These are phyloP conservation scores for Burhinus oedicnemus DNA, from an alignment of 2,113 vertebrate species.

Conservation along the genomic window DNA sequence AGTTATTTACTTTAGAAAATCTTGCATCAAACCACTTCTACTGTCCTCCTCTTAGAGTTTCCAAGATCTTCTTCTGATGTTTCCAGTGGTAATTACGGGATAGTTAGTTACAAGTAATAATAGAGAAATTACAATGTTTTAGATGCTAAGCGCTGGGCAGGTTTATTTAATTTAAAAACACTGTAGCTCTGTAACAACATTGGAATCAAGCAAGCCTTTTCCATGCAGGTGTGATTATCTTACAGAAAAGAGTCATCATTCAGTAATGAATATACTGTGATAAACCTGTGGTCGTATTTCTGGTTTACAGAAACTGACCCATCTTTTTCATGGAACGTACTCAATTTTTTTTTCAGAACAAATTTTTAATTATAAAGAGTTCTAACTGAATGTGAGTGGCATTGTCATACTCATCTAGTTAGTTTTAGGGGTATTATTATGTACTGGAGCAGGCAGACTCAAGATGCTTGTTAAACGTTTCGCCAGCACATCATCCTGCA, in stretches of 20 bases:
- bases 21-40: neutral
- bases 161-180: neutral
- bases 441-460: neutral
- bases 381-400: neutral
- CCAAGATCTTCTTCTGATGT: neutral
- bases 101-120: neutral
- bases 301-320: neutral
- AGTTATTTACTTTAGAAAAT: neutral
- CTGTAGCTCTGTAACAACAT: neutral
- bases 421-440: neutral
- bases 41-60: neutral
- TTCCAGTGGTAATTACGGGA: neutral
- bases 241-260: neutral
- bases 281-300: neutral
- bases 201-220: neutral
- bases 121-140: neutral
- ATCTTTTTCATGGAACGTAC: accelerated
- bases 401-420: neutral
- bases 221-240: neutral
- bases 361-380: neutral
- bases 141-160: neutral
- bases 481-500: neutral
- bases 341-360: neutral
- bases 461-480: neutral
- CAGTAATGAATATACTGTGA: neutral